Evolutionary conservation across 2,113 vertebrate species (phyloP).

Genomic region (Barnardius zonarius): DNA sequence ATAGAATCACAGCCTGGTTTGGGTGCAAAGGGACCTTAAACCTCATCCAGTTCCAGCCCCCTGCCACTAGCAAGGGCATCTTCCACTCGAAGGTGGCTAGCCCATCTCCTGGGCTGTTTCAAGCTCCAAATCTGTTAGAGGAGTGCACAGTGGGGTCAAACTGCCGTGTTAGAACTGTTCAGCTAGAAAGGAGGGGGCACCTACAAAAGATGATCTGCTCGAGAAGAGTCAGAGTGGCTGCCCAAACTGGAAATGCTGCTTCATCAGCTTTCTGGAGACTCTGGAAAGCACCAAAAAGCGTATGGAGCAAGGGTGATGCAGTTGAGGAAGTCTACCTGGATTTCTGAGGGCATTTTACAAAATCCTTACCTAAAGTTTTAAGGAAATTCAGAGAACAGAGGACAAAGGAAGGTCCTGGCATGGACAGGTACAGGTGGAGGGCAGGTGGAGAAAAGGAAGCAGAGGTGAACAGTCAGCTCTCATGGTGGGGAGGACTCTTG

Average conservation of each 20-base stretch:
- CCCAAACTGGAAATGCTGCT: background rate
- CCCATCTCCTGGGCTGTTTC: background rate
- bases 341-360: background rate
- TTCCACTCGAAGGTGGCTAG: background rate
- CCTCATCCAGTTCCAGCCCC: background rate
- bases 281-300: background rate
- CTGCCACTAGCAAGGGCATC: background rate
- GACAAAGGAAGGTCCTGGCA: background rate
- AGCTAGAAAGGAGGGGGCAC: background rate
- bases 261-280: background rate
- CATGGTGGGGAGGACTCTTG: background rate
- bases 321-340: background rate
- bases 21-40: background rate
- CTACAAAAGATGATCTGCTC: fast-evolving
- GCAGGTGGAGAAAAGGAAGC: background rate
- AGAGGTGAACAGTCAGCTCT: background rate
- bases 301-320: fast-evolving
- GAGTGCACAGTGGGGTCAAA: fast-evolving
- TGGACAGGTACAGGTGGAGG: background rate
- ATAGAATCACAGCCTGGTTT: background rate
- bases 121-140: background rate
- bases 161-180: fast-evolving
- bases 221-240: fast-evolving
- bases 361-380: background rate
- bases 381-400: background rate